phyloP scores from a whole-genome alignment of 1,140 invertebrate genomes.

The Bactericera cockerelli region DNA sequence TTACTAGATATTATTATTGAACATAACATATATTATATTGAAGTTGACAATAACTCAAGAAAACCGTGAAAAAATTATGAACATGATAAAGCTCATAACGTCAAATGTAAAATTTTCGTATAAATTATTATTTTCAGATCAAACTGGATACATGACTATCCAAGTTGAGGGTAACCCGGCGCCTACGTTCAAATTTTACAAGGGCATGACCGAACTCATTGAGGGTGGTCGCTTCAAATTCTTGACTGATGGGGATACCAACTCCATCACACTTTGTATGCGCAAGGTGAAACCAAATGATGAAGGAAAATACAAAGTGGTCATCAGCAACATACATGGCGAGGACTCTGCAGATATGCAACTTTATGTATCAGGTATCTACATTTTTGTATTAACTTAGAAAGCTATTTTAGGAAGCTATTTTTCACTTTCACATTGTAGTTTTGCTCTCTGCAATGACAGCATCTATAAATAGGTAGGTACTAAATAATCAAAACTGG shows the following conservation, averaged over 20 bases:
- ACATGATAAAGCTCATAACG: too few relatives aligned
- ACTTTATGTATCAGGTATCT: constrained; percentile 85
- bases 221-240: constrained; percentile 87
- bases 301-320: constrained; percentile 91
- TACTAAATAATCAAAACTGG: too few relatives aligned
- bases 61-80: too few relatives aligned
- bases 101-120: too few relatives aligned
- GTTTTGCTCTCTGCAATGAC: not conserved
- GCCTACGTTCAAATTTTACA: constrained; percentile 92
- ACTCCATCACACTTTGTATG: constrained; percentile 83
- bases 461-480: too few relatives aligned
- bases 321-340: constrained; percentile 83
- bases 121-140: constrained; percentile 39
- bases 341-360: constrained; percentile 88
- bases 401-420: too few relatives aligned
- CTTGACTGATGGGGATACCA: constrained; percentile 73
- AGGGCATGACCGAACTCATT: constrained; percentile 75
- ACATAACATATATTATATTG: too few relatives aligned
- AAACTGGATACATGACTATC: constrained; percentile 74
- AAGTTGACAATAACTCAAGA: too few relatives aligned
- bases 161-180: constrained; percentile 81
- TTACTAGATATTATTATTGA: too few relatives aligned
- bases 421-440: not conserved
- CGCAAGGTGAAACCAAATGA: constrained; percentile 91
- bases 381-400: constrained; percentile 4